Evolutionary conservation across 2,888 invertebrate genomes (phyloP), one percentile per base, ranked within the genome.

Genomic region (Tetragonisca angustula): DNA sequence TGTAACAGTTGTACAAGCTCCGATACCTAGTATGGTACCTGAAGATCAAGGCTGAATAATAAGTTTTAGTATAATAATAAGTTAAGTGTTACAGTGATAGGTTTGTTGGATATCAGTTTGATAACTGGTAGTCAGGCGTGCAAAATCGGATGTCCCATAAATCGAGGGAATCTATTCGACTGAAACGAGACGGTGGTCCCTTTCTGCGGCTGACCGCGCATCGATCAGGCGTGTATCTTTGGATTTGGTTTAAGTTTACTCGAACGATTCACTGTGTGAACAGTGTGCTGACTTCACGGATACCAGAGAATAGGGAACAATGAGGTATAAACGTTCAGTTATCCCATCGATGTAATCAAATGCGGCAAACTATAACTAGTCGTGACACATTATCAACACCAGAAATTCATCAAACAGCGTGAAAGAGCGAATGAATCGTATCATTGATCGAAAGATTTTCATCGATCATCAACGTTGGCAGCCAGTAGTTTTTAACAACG

Each of bases 121-220:
- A 69, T 52, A 27, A 27, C 4, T 27, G 13, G 27, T 6, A 6
- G 5, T 15, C 13, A 13, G 27, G 21, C 52, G 50, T 52, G 15
- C 6, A 21, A 52, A 19, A 6, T 13, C 27, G 52, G 21, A 27
- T 52, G 32, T 52, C 52, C 21, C 15, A 32, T 6, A 52, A 3
- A 68, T 32, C 52, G 21, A 32, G 32, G 52, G 21, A 52, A 69
- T 52, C 32, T 52, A 3, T 6, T 5, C 27, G 50, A 52, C 52
- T 69, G 69, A 19, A 69, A 21, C 52, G 15, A 15, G 69, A 52
- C 67, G 2, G 19, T 50, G n/a, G 56, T 27, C 27, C 13, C 52
- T 69, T 76, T 68, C 43, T 36, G 61, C n/a, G 32, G 24, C 61
- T 52, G n/a, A 50, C 61, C 69, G 9, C 24, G 24, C 69, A n/a